A percentile compares a stretch with the other conserved stretches of the same genome.
These are phyloP conservation scores for Chelidonichthys spinosus DNA, from an alignment of 2,797 vertebrate genomes.

Conservation along the genomic window DNA sequence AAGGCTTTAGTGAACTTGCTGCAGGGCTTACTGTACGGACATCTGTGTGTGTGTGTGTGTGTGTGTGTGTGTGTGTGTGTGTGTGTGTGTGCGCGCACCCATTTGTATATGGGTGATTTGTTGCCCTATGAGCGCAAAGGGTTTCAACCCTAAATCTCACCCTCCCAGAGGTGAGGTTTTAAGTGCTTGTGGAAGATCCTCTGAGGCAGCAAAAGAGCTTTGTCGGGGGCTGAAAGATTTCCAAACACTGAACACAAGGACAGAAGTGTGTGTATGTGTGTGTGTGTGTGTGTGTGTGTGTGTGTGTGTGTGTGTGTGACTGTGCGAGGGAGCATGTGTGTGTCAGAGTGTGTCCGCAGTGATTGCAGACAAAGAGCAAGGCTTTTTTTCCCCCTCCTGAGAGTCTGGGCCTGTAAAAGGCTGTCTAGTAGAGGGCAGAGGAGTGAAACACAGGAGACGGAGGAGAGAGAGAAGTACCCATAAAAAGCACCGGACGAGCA, in stretches of 20 bases:
- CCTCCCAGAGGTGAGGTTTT: conserved; percentile 54
- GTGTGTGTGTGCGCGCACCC: neutral
- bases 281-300: conserved; percentile 20
- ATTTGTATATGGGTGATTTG: conserved; percentile 21
- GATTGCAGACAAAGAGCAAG: conserved; percentile 59
- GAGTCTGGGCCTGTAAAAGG: conserved; percentile 60
- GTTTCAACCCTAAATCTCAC: conserved; percentile 38
- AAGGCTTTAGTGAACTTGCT: conserved; percentile 43
- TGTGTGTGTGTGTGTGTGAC: neutral
- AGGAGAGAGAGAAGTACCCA: conserved; percentile 22
- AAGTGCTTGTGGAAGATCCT: conserved; percentile 49
- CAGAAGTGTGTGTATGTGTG: conserved; percentile 24
- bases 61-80: neutral
- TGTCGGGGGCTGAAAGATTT: conserved; percentile 58
- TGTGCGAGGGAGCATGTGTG: conserved; percentile 5
- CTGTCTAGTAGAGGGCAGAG: conserved; percentile 36
- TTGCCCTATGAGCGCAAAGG: neutral
- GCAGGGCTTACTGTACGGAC: conserved; percentile 21
- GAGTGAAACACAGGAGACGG: conserved; percentile 27
- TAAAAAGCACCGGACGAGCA: conserved; percentile 19
- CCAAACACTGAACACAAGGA: conserved; percentile 40
- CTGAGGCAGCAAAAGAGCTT: conserved; percentile 49
- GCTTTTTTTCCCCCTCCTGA: conserved; percentile 43
- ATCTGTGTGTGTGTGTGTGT: conserved; percentile 1
- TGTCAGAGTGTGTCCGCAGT: conserved; percentile 50